Percentiles rank a stretch among this genome's conserved stretches.
phyloP scores from a whole-genome alignment of 2,113 vertebrate genomes.

The Tenrec ecaudatus region DNA sequence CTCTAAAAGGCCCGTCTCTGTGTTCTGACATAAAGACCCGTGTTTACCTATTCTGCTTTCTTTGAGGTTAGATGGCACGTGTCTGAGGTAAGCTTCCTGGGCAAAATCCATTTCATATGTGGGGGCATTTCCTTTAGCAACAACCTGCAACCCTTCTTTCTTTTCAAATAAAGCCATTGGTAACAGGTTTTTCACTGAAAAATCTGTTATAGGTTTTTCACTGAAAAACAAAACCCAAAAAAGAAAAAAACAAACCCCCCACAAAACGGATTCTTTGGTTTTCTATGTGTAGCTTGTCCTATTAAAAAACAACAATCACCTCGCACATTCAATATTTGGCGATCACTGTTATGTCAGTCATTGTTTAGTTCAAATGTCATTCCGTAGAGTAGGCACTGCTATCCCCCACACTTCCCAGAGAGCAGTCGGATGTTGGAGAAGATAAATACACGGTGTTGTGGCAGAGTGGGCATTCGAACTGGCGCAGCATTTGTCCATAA shows the following conservation, averaged over 20 bases:
- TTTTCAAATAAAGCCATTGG: constrained; percentile 36
- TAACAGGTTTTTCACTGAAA: neutral
- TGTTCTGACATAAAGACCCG: neutral
- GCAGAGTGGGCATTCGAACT: neutral
- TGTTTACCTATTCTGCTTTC: neutral
- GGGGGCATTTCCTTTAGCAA: neutral
- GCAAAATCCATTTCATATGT: neutral
- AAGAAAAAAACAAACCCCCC: no score
- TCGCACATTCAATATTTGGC: neutral
- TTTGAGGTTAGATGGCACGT: constrained; percentile 5
- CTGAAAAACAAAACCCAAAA: no score
- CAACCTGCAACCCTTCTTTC: constrained; percentile 9
- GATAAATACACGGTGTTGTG: neutral
- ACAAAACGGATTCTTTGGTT: neutral
- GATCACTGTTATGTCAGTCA: neutral
- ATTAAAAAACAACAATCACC: neutral
- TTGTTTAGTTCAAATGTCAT: neutral
- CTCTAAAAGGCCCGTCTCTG: neutral
- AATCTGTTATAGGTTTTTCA: no score
- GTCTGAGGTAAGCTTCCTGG: constrained; percentile 31
- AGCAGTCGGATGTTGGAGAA: neutral
- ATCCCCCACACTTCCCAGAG: neutral
- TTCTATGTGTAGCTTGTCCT: neutral
- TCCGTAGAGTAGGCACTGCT: neutral
- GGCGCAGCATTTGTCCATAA: neutral